phyloP scores from a whole-genome alignment of 2,888 invertebrate species.

The Crepidodera aurea region DNA sequence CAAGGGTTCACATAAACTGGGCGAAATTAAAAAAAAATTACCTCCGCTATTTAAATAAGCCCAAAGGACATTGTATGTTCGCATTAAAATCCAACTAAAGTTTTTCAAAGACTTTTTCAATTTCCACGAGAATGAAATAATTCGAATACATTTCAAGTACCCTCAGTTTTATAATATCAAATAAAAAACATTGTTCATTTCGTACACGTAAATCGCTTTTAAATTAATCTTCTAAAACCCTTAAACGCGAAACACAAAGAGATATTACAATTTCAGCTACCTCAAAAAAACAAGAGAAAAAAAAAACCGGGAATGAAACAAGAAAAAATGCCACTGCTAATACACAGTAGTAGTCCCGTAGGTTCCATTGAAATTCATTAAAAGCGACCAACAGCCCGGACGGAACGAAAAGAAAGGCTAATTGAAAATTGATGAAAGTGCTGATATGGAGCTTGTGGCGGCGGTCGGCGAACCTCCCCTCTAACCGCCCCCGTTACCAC shows the following conservation, averaged over 20 bases:
- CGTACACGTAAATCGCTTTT: not conserved
- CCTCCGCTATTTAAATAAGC: no score
- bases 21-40: no score
- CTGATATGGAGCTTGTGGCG: conserved; percentile 42
- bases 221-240: not conserved
- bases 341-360: conserved; percentile 8
- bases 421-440: conserved; percentile 53
- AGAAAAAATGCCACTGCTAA: conserved; percentile 4
- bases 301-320: conserved; percentile 8
- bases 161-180: not conserved
- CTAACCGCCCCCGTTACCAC: not conserved
- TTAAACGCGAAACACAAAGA: conserved; percentile 8
- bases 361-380: conserved; percentile 33
- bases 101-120: no score
- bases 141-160: no score
- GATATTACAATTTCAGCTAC: conserved; percentile 16
- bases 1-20: no score
- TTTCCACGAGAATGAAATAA: no score
- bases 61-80: no score
- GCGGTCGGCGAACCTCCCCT: conserved; percentile 31
- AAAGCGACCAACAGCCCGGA: conserved; percentile 33
- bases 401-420: conserved; percentile 48
- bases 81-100: no score
- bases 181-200: not conserved
- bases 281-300: not conserved